Conservation (phyloP, 1,140 invertebrate species). For the Hycleus cichorii region DNA sequence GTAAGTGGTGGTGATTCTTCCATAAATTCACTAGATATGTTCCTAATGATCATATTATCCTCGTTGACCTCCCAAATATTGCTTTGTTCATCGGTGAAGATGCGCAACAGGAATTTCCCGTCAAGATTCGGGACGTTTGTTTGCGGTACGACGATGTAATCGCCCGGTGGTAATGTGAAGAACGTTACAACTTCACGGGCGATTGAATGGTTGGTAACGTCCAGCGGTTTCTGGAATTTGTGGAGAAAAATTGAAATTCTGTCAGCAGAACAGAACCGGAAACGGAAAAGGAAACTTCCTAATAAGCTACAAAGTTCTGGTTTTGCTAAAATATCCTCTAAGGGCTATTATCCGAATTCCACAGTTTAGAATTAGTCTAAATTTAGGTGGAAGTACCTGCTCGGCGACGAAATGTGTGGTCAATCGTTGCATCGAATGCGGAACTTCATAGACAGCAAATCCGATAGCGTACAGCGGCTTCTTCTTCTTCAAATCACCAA, state of each 20-base stretch:
- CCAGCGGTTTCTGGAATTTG: slow-evolving; percentile 51
- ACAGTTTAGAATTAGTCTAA: neutral
- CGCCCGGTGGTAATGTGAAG: slow-evolving; percentile 65
- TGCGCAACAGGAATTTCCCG: slow-evolving; percentile 61
- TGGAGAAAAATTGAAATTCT: slow-evolving; percentile 14
- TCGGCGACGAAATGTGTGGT: slow-evolving; percentile 56
- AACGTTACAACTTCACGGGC: slow-evolving; percentile 67
- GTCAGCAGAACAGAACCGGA: too few species aligned
- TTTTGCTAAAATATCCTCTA: too few species aligned
- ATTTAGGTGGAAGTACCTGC: slow-evolving; percentile 40
- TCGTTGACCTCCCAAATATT: slow-evolving; percentile 75
- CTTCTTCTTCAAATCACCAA: slow-evolving; percentile 41
- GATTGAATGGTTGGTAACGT: slow-evolving; percentile 60
- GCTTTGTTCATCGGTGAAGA: slow-evolving; percentile 64
- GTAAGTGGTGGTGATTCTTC: slow-evolving; percentile 41
- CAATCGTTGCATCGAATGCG: slow-evolving; percentile 52
- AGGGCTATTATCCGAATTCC: too few species aligned
- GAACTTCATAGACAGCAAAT: slow-evolving; percentile 65
- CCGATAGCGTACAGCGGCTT: slow-evolving; percentile 52
- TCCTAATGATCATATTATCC: slow-evolving; percentile 63
- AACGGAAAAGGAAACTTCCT: too few species aligned
- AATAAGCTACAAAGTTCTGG: too few species aligned
- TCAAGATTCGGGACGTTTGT: slow-evolving; percentile 61
- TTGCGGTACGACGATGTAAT: slow-evolving; percentile 73
- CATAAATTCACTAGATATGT: slow-evolving; percentile 53